Percentiles rank a stretch among this genome's conserved stretches.
Evolutionary conservation across 2,113 vertebrate genomes (phyloP).

Genomic region (Mesocricetus auratus): DNA sequence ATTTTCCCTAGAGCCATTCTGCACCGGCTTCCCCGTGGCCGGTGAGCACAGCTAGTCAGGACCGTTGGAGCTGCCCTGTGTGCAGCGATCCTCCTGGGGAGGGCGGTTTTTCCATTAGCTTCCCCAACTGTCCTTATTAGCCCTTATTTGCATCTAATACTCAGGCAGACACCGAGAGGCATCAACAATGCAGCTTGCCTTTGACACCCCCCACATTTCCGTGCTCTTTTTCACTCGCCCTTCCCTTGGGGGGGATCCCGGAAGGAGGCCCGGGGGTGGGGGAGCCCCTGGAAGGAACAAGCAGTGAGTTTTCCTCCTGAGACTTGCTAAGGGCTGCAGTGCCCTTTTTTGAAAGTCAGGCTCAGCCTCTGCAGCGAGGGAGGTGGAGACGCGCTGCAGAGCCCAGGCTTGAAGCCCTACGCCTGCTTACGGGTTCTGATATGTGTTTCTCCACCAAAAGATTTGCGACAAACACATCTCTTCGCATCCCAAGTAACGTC

Average conservation of each 20-base stretch:
- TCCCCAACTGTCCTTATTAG: slow-evolving; percentile 77
- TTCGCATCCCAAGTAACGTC: slow-evolving; percentile 67
- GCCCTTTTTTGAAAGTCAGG: slow-evolving; percentile 80
- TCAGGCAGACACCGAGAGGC: slow-evolving; percentile 43
- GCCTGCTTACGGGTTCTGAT: slow-evolving; percentile 28
- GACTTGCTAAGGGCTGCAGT: slow-evolving; percentile 65
- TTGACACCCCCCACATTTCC: neutral
- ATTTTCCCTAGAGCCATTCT: neutral
- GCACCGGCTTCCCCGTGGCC: neutral
- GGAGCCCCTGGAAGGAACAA: neutral
- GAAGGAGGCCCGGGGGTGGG: neutral
- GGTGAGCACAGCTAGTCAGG: neutral
- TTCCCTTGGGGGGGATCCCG: neutral
- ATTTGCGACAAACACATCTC: slow-evolving; percentile 65
- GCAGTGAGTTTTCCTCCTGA: slow-evolving; percentile 13
- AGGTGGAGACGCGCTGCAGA: slow-evolving; percentile 58
- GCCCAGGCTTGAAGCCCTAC: neutral
- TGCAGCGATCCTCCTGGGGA: slow-evolving; percentile 41
- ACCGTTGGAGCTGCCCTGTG: neutral
- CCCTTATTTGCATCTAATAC: slow-evolving; percentile 78
- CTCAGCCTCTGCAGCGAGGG: slow-evolving; percentile 67
- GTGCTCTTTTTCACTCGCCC: neutral
- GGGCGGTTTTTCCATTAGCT: slow-evolving; percentile 64
- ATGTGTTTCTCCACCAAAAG: slow-evolving; percentile 58
- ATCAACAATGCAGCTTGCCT: slow-evolving; percentile 65